phyloP scores from a whole-genome alignment of 2,113 vertebrate genomes.

The Camelus dromedarius region DNA sequence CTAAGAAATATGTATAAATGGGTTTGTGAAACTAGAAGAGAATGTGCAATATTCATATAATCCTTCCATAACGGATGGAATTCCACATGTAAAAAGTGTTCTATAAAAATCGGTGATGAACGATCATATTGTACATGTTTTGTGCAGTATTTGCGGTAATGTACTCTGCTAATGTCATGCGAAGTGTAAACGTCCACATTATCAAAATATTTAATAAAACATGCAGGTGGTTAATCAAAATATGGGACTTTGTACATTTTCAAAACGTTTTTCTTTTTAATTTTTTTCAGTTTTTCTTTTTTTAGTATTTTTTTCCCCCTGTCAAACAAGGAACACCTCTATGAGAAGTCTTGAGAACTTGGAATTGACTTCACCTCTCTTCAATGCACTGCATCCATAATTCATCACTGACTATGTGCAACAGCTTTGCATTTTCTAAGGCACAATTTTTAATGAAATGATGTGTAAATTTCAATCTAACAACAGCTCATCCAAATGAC shows the following conservation, averaged over 20 bases:
- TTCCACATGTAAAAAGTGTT: conserved; percentile 68
- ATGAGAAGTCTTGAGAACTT: conserved; percentile 64
- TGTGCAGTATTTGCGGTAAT: conserved; percentile 73
- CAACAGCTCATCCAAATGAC: conserved; percentile 77
- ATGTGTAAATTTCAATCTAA: conserved; percentile 76
- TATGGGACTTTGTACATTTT: conserved; percentile 77
- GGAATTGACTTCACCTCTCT: conserved; percentile 74
- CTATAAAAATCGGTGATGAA: conserved; percentile 79
- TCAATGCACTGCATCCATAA: conserved; percentile 85
- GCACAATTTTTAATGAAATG: conserved; percentile 91
- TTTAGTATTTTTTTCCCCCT: conserved; percentile 13
- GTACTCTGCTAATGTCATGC: conserved; percentile 81
- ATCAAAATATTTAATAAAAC: conserved; percentile 85
- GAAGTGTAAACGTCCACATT: conserved; percentile 84
- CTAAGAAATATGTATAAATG: conserved; percentile 81
- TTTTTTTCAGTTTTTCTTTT: conserved; percentile 64
- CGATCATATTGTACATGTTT: conserved; percentile 67
- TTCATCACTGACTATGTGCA: conserved; percentile 86
- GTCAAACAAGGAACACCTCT: conserved; percentile 74
- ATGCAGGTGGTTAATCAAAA: conserved; percentile 85
- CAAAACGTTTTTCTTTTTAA: conserved; percentile 73
- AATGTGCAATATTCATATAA: conserved; percentile 69
- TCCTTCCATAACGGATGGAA: conserved; percentile 68
- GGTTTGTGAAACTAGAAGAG: conserved; percentile 73
- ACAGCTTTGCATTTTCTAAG: conserved; percentile 93